Evolutionary conservation across 2,113 vertebrate genomes (phyloP).

Genomic region (Pyxicephalus adspersus): DNA sequence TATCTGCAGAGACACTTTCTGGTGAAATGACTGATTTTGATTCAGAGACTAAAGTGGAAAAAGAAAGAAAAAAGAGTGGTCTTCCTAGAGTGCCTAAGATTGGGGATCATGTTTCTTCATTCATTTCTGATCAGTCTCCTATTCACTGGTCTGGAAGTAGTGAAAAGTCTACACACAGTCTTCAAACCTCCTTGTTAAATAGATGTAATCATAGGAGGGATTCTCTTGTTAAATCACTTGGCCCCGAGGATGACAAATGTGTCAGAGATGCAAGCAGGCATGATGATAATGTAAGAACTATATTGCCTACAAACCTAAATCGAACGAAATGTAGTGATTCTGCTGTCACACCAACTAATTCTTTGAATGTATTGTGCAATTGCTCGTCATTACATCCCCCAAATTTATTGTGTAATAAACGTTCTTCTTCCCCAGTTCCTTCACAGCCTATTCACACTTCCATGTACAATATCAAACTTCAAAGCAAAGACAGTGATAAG

Average conservation of each 20-base stretch:
- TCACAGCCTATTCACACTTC: constrained; percentile 73
- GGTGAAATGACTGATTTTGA: constrained; percentile 81
- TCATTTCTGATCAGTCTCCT: constrained; percentile 71
- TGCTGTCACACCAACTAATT: constrained; percentile 68
- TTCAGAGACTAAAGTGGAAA: constrained; percentile 76
- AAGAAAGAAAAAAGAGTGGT: constrained; percentile 76
- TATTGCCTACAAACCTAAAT: constrained; percentile 67
- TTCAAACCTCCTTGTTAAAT: constrained; percentile 72
- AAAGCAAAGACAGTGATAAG: constrained; percentile 84
- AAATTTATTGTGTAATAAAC: constrained; percentile 61
- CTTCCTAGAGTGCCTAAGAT: constrained; percentile 69
- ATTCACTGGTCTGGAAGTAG: constrained; percentile 55
- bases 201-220: constrained; percentile 71
- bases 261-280: constrained; percentile 72
- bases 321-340: constrained; percentile 77
- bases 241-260: constrained; percentile 76
- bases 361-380: constrained; percentile 77
- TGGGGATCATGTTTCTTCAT: constrained; percentile 67
- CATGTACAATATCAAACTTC: constrained; percentile 78
- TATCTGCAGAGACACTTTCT: constrained; percentile 72
- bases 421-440: constrained; percentile 67
- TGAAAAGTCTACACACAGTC: constrained; percentile 77
- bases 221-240: constrained; percentile 69
- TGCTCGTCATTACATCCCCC: constrained; percentile 74
- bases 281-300: constrained; percentile 75